Evolutionary conservation across 2,888 invertebrate genomes (phyloP).

Genomic region (Frankliniella intonsa): DNA sequence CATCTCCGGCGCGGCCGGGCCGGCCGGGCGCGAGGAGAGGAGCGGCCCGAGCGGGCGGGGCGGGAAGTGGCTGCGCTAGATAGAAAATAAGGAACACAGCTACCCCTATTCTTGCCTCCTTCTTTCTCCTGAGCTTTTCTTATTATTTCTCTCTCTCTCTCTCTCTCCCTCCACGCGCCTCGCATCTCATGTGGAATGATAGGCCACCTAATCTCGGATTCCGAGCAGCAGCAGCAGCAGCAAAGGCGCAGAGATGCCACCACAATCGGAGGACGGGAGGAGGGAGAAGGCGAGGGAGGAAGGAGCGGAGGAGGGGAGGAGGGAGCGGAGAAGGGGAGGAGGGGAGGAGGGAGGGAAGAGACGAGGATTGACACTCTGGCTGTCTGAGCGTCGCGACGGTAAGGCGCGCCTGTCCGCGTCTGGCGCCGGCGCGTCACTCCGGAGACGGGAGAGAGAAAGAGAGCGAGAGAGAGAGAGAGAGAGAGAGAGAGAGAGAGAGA

Average conservation of each 20-base stretch:
- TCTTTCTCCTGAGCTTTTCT: background rate
- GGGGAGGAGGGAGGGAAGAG: too few relatives aligned
- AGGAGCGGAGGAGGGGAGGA: too few relatives aligned
- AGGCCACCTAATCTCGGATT: background rate
- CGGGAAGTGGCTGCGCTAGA: background rate
- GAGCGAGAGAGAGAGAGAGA: too few relatives aligned
- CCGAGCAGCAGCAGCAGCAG: background rate
- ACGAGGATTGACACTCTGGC: too few relatives aligned
- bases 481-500: too few relatives aligned
- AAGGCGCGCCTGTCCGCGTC: background rate
- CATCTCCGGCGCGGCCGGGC: background rate
- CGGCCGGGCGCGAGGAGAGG: background rate
- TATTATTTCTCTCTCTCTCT: background rate
- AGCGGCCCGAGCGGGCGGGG: background rate
- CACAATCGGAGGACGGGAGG: background rate
- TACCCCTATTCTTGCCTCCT: background rate
- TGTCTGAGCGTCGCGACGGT: background rate
- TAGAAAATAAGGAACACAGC: slow-evolving; percentile 10
- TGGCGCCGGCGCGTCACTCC: background rate
- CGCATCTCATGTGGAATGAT: slow-evolving; percentile 6
- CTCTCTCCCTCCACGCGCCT: background rate
- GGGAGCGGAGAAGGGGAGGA: too few relatives aligned
- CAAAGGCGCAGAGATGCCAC: background rate
- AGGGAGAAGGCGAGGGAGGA: too few relatives aligned
- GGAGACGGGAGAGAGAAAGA: background rate